phyloP scores from a whole-genome alignment of 2,888 invertebrate genomes.

The Chloroclystis v-ata region DNA sequence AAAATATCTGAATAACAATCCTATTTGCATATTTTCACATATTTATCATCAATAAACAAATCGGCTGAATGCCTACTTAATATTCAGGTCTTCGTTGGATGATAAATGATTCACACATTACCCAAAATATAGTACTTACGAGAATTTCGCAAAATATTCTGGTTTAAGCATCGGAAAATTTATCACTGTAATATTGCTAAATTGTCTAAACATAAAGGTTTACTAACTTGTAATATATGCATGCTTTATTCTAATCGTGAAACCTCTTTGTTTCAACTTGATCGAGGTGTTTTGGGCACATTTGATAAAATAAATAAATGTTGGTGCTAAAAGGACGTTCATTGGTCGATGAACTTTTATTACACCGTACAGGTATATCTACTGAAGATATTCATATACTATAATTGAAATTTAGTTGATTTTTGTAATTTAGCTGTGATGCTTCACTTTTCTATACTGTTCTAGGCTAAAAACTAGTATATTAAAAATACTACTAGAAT shows the following conservation, averaged over 20 bases:
- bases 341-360: too few species aligned
- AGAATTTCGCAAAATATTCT: neutral
- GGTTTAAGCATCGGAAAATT: neutral
- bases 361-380: too few species aligned
- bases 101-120: slow-evolving; percentile 7
- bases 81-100: slow-evolving; percentile 9
- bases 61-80: slow-evolving; percentile 6
- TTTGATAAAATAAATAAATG: slow-evolving; percentile 1
- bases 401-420: too few species aligned
- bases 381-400: neutral
- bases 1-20: too few species aligned
- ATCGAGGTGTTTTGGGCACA: neutral
- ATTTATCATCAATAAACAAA: slow-evolving; percentile 10
- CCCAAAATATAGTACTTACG: neutral
- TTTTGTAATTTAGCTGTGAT: too few species aligned
- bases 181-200: neutral
- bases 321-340: neutral
- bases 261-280: too few species aligned
- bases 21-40: neutral
- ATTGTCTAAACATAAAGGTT: neutral
- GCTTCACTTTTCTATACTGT: too few species aligned
- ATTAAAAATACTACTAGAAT: too few species aligned
- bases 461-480: too few species aligned
- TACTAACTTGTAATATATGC: neutral
- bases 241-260: neutral